Base-by-base conservation (phyloP, 2,797 vertebrate species). In the Adrianichthys oophorus region DNA sequence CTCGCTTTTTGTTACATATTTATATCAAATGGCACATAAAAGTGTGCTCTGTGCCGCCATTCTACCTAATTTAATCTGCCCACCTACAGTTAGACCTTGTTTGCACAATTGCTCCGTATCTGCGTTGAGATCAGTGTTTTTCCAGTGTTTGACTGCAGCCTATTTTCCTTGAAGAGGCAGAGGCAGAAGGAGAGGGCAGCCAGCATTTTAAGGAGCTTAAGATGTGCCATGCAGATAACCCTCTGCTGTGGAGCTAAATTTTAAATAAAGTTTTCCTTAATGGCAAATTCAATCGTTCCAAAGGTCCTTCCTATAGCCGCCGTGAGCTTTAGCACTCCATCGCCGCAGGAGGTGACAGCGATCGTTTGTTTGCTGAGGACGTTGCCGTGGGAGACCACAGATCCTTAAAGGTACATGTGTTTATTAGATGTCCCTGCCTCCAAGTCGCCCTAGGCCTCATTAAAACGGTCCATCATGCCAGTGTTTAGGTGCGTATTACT, bases 381-480 rank as follows among this genome's bases (percentile, higher is more conserved):
- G 47, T 41, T 40, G 47, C 32, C 40, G 4, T 24, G 41, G 49
- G 50, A 62, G 50, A 62, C 37, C 55, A 52, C 51, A 46, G 62
- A 19, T 62, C 59, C 62, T 78, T 52, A 18, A 62, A 82, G 63
- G 75, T 80, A 75, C 61, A 61, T 74, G 24, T 79, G 78, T 81
- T 74, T 76, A 74, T 77, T 70, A 75, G 77, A 70, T 44, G 52
- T 45, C 32, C 74, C 65, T 10, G 68, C 78, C 70, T 80, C 52
- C 61, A 66, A 78, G 70, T 67, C 47, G 69, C 59, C 62, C 57
- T 57, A 44, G 1, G 57, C 41, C 77, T 83, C 78, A 85, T 83
- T 84, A 83, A 78, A 83, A 71, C 70, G 80, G 72, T 79, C 74
- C 69, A 84, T 84, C 78, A 75, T 23, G 64, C 76, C 45, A 66